Evolutionary conservation across 2,113 vertebrate genomes (phyloP).

Genomic region (Pelmatolapia mariae): DNA sequence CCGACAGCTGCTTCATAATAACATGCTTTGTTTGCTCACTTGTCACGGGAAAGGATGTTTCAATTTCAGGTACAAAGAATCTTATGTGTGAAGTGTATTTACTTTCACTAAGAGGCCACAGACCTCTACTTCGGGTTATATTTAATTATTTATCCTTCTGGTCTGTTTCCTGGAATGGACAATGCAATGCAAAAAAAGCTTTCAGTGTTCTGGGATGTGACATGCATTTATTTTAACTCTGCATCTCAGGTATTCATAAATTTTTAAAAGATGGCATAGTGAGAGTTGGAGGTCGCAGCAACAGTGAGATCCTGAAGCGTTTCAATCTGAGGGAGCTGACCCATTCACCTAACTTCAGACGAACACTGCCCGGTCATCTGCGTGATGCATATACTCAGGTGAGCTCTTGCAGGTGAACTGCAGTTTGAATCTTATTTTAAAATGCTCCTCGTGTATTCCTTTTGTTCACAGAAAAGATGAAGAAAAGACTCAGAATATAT

Average conservation of each 20-base stretch:
- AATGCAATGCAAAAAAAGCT: not conserved
- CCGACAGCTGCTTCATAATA: not conserved
- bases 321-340: slow-evolving; percentile 82
- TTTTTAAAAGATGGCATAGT: slow-evolving; percentile 80
- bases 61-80: not conserved
- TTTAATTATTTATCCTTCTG: not conserved
- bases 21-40: not conserved
- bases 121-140: not conserved
- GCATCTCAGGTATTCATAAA: slow-evolving; percentile 74
- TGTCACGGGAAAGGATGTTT: not conserved
- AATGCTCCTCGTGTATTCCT: not conserved
- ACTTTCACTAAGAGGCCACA: not conserved
- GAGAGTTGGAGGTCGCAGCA: slow-evolving; percentile 87
- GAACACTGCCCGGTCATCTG: slow-evolving; percentile 61
- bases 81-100: not conserved
- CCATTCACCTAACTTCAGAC: slow-evolving; percentile 37
- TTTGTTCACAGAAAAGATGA: not conserved
- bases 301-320: slow-evolving; percentile 77
- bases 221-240: not conserved
- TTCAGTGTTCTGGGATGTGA: not conserved
- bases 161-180: not conserved
- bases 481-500: not conserved
- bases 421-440: not conserved
- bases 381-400: slow-evolving; percentile 69
- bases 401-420: not conserved